phyloP scores from a whole-genome alignment of 2,113 vertebrate genomes.

The Globicephala melas region DNA sequence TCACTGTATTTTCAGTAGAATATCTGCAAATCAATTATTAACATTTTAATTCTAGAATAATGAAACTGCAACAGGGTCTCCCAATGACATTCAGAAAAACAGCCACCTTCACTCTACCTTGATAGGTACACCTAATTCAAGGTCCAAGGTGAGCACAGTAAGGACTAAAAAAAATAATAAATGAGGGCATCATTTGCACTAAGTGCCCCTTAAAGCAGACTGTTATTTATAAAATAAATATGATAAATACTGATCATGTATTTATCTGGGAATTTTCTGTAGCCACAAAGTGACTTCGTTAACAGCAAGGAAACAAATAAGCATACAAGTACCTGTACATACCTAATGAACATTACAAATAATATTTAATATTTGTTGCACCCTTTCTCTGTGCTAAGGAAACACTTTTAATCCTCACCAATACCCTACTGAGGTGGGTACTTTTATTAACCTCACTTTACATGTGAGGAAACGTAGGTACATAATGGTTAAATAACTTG shows the following conservation, averaged over 20 bases:
- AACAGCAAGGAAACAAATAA: conserved; percentile 1
- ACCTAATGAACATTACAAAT: not conserved
- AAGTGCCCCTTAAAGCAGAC: not conserved
- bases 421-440: not conserved
- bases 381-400: not conserved
- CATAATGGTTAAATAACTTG: not conserved
- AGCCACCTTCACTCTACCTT: not conserved
- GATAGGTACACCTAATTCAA: conserved; percentile 22
- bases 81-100: conserved; percentile 2
- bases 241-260: not conserved
- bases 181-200: not conserved
- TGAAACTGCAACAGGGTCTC: not conserved
- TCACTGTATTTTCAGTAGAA: not conserved
- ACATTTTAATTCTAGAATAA: conserved; percentile 27
- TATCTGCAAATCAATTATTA: conserved; percentile 21
- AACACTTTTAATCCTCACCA: not conserved
- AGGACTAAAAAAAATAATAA: not conserved
- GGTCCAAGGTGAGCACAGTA: not conserved
- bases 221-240: not conserved
- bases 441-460: conserved; percentile 4
- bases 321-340: not conserved
- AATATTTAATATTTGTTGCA: not conserved
- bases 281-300: conserved; percentile 3
- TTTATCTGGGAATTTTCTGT: conserved; percentile 6
- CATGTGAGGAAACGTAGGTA: conserved; percentile 14